These are phyloP conservation scores for Calonectris borealis DNA, from an alignment of 2,113 vertebrate species.

Conservation along the genomic window DNA sequence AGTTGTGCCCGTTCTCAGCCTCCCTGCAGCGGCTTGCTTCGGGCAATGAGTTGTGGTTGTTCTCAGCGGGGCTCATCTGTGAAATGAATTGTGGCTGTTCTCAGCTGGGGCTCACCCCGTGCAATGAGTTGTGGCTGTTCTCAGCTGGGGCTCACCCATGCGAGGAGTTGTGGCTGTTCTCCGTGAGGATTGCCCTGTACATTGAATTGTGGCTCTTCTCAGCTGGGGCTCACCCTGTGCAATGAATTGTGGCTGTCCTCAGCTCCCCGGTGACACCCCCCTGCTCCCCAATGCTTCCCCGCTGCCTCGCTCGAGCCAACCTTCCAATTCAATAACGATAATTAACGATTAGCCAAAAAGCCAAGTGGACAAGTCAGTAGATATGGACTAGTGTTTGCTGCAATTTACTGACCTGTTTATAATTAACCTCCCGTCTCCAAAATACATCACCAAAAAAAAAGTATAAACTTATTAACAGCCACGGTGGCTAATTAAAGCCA, in stretches of 20 bases:
- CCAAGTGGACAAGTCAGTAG: not conserved
- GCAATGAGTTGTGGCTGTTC: not conserved
- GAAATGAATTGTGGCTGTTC: too few species aligned
- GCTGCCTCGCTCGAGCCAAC: fast-evolving
- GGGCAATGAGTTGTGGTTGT: not conserved
- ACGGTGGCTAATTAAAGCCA: conserved; percentile 31
- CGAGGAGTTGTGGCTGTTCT: not conserved
- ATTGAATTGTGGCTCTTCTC: not conserved
- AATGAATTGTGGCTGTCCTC: not conserved
- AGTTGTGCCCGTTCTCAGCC: not conserved
- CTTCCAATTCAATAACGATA: not conserved
- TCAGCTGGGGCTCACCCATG: too few species aligned
- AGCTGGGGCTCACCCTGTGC: fast-evolving
- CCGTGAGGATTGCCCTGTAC: too few species aligned
- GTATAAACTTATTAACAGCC: not conserved
- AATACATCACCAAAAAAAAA: not conserved
- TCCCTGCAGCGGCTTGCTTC: fast-evolving
- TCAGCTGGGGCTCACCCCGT: not conserved
- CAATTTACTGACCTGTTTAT: not conserved
- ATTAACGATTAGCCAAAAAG: not conserved
- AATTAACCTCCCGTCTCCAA: conserved; percentile 8
- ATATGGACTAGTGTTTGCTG: not conserved
- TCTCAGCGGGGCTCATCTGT: not conserved
- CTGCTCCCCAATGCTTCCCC: fast-evolving
- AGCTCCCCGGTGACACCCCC: fast-evolving